Evolutionary conservation across 2,113 vertebrate genomes (phyloP).

Genomic region (Nycticorax nycticorax): DNA sequence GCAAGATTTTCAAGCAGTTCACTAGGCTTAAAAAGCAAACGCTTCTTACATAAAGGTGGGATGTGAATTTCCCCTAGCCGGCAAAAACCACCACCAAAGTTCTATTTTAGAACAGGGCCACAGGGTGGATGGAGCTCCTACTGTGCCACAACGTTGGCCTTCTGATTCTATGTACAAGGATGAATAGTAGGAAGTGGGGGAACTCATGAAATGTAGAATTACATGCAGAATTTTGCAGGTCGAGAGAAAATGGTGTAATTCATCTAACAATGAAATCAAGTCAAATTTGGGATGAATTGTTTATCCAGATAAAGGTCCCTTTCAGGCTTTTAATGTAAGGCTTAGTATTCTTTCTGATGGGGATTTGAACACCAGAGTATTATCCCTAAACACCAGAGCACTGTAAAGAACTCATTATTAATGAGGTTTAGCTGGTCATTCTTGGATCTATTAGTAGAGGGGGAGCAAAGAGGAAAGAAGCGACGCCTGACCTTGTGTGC

Average conservation of each 20-base stretch:
- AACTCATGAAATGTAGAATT: background rate
- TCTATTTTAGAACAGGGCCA: background rate
- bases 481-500: background rate
- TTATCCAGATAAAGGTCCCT: background rate
- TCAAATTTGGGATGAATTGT: background rate
- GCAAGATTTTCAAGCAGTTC: background rate
- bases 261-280: background rate
- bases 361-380: background rate
- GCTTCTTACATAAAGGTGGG: background rate
- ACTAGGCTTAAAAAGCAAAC: background rate
- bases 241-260: background rate
- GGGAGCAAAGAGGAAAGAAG: background rate
- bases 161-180: background rate
- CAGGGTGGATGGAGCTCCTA: background rate
- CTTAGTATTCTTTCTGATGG: background rate
- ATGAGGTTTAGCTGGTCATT: background rate
- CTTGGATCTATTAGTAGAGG: background rate
- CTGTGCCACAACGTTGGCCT: background rate
- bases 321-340: background rate
- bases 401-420: background rate
- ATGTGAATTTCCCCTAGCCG: background rate
- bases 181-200: background rate
- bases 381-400: background rate
- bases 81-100: background rate
- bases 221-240: background rate